Evolutionary conservation across 2,113 vertebrate genomes (phyloP).

Genomic region (Cynocephalus volans): DNA sequence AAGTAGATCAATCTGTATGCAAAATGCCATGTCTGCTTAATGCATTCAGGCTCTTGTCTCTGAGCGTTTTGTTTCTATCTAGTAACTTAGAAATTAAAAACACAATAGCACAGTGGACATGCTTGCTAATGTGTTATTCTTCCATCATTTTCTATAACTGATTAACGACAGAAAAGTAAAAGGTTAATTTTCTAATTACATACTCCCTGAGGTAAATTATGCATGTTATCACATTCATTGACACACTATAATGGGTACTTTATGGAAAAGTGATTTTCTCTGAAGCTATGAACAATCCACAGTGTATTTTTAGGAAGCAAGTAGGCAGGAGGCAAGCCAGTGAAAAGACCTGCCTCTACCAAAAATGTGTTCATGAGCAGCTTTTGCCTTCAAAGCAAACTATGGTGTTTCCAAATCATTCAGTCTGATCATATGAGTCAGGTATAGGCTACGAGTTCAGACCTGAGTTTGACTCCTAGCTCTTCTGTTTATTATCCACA

Average conservation of each 20-base stretch:
- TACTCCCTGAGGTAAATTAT: constrained; percentile 85
- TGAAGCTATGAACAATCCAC: constrained; percentile 75
- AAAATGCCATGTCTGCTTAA: constrained; percentile 10
- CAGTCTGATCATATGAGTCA: background rate
- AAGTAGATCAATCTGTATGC: background rate
- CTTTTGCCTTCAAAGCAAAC: constrained; percentile 33
- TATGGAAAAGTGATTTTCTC: constrained; percentile 82
- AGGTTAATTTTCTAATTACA: constrained; percentile 90
- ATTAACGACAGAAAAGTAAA: constrained; percentile 86
- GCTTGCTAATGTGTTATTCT: constrained; percentile 83
- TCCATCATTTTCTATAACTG: constrained; percentile 82
- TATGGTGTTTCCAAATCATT: background rate
- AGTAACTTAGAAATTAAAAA: constrained; percentile 74
- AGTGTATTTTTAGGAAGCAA: constrained; percentile 81
- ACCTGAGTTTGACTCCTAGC: background rate
- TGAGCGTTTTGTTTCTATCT: constrained; percentile 17
- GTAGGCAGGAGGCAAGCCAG: constrained; percentile 64
- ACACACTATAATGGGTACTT: constrained; percentile 81
- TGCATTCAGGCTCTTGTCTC: background rate
- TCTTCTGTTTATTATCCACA: background rate
- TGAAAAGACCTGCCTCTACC: constrained; percentile 28
- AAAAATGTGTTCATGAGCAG: constrained; percentile 36
- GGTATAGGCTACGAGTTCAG: background rate
- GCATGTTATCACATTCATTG: constrained; percentile 81
- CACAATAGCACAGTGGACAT: constrained; percentile 75